Conservation (phyloP, 2,113 vertebrate species). For the Proteles cristata region DNA sequence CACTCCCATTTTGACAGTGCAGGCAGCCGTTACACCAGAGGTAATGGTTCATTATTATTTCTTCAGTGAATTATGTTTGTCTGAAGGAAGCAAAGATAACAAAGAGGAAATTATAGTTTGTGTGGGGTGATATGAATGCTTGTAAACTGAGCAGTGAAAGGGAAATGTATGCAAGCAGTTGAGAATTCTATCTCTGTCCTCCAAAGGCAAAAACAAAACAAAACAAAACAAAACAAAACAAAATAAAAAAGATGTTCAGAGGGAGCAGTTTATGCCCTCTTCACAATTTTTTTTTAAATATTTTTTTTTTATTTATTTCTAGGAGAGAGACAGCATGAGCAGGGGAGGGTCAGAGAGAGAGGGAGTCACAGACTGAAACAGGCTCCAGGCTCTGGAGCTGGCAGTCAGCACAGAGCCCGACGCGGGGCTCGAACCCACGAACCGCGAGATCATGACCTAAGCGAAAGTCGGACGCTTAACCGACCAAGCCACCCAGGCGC, state of each 20-base stretch:
- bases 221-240: no score
- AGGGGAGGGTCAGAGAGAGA: no score
- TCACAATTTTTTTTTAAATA: slow-evolving; percentile 20
- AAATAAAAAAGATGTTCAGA: fast-evolving
- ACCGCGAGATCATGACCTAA: no score
- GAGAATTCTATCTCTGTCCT: background rate
- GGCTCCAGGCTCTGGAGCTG: no score
- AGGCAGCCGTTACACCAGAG: background rate
- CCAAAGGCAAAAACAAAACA: background rate
- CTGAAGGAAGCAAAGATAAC: slow-evolving; percentile 68
- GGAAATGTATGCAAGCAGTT: background rate
- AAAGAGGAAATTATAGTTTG: slow-evolving; percentile 73
- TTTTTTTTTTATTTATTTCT: no score
- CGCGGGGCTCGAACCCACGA: no score
- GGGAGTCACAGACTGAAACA: no score
- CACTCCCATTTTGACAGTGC: background rate
- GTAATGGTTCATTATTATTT: slow-evolving; percentile 68
- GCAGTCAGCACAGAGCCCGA: no score
- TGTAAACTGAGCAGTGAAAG: slow-evolving; percentile 39
- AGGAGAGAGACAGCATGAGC: no score
- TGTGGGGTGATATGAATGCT: slow-evolving; percentile 47
- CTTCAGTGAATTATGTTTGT: slow-evolving; percentile 59
- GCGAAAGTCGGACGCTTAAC: no score
- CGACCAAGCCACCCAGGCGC: no score
- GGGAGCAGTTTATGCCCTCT: background rate